Conservation (phyloP, 2,888 invertebrate genomes). For the Hypolimnas misippus region DNA sequence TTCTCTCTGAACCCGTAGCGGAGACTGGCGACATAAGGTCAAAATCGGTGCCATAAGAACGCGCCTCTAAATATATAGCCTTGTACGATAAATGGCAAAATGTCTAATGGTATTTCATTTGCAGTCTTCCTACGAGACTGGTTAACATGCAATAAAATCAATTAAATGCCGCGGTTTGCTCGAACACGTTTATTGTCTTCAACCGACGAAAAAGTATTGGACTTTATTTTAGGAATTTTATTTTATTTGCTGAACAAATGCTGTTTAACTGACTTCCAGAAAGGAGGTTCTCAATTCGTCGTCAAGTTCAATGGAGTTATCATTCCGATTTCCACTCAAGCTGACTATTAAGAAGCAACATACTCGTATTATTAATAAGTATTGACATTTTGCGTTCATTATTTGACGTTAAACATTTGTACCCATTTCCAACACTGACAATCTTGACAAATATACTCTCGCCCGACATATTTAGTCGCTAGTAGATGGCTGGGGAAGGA, state of each 20-base stretch:
- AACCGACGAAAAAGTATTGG: background rate
- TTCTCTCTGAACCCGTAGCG: constrained; percentile 71
- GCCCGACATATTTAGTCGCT: no score
- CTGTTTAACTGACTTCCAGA: no score
- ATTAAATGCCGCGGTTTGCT: constrained; percentile 33
- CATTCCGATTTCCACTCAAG: no score
- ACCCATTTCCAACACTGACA: no score
- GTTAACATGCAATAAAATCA: constrained; percentile 30
- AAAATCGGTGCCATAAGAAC: constrained; percentile 73
- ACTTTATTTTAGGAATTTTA: background rate
- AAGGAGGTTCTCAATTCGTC: no score
- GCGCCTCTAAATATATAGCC: constrained; percentile 74
- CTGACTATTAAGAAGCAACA: no score
- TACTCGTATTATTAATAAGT: no score
- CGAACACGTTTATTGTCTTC: background rate
- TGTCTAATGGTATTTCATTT: constrained; percentile 78
- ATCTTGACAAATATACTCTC: no score
- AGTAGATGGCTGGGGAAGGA: no score
- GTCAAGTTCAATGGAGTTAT: no score
- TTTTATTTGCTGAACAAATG: background rate
- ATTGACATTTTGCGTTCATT: no score
- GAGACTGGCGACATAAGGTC: constrained; percentile 80
- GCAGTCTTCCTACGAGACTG: constrained; percentile 51
- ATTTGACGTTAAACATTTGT: no score
- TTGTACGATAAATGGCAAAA: constrained; percentile 67